These are phyloP conservation scores for Helleia helle DNA, from an alignment of 2,888 invertebrate species.

Conservation along the genomic window DNA sequence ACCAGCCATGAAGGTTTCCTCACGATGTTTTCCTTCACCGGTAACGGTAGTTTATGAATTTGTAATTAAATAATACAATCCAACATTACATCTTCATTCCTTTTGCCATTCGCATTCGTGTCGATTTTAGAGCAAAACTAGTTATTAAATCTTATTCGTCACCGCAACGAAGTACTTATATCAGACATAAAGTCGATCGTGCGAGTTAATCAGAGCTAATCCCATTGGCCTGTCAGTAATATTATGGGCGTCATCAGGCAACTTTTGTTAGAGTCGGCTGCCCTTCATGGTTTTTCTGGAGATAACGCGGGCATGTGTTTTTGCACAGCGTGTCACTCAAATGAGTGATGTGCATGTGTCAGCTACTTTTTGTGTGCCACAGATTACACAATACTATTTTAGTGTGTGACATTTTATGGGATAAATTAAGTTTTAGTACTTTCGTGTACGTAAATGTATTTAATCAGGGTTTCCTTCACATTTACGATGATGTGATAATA, in stretches of 20 bases:
- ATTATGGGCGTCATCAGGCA: constrained; percentile 29
- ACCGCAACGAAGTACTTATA: background rate
- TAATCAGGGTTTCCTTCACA: too few relatives aligned
- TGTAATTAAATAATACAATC: too few relatives aligned
- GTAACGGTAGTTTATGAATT: too few relatives aligned
- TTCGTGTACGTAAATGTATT: background rate
- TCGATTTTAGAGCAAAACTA: too few relatives aligned
- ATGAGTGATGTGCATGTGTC: constrained; percentile 61
- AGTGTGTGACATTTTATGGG: background rate
- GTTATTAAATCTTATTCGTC: too few relatives aligned
- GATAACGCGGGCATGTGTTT: constrained; percentile 47
- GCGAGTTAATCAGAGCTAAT: constrained; percentile 9
- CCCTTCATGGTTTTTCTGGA: constrained; percentile 43
- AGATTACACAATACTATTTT: constrained; percentile 30
- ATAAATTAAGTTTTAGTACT: background rate
- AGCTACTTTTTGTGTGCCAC: constrained; percentile 40
- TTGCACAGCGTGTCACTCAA: constrained; percentile 47
- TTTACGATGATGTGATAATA: too few relatives aligned
- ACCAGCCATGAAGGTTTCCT: too few relatives aligned
- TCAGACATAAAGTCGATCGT: constrained; percentile 8
- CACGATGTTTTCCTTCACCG: too few relatives aligned
- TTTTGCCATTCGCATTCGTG: too few relatives aligned
- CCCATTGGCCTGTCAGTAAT: constrained; percentile 13
- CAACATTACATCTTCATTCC: too few relatives aligned
- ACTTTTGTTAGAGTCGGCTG: constrained; percentile 45